Evolutionary conservation across 1,140 invertebrate species (phyloP).

Genomic region (Lepidurus packardi): DNA sequence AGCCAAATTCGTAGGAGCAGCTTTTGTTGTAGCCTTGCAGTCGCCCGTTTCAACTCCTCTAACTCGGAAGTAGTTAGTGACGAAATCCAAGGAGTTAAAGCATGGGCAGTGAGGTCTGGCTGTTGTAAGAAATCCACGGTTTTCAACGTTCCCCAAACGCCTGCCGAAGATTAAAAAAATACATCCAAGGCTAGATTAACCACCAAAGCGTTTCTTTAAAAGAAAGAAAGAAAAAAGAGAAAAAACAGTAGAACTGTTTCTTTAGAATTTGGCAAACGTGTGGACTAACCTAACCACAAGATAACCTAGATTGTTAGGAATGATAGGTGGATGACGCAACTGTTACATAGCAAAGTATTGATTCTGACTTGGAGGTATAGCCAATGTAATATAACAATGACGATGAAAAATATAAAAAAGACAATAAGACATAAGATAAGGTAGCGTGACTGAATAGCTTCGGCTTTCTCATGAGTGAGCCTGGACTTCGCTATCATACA

Average conservation of each 20-base stretch:
- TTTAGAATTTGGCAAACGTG: neutral
- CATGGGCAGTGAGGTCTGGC: neutral
- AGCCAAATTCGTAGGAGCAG: conserved; percentile 75
- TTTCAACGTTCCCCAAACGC: neutral
- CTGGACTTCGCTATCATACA: neutral
- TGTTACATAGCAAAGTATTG: neutral
- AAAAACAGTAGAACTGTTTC: too few relatives aligned
- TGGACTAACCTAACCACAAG: neutral
- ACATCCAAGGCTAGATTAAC: neutral
- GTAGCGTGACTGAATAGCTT: neutral
- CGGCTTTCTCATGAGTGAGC: neutral
- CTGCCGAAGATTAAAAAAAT: neutral
- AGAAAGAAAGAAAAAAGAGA: neutral
- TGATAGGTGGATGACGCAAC: conserved; percentile 6
- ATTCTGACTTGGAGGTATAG: neutral
- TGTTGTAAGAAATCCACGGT: conserved; percentile 5
- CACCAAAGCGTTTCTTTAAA: neutral
- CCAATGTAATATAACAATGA: neutral
- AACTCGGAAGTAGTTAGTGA: neutral
- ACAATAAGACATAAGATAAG: neutral
- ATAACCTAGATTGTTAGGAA: neutral
- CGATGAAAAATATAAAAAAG: neutral
- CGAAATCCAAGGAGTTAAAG: neutral
- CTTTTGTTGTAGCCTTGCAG: conserved; percentile 58
- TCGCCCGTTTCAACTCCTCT: conserved; percentile 5